Evolutionary conservation across 2,113 vertebrate genomes (phyloP).

Genomic region (Pachycephala philippinensis): DNA sequence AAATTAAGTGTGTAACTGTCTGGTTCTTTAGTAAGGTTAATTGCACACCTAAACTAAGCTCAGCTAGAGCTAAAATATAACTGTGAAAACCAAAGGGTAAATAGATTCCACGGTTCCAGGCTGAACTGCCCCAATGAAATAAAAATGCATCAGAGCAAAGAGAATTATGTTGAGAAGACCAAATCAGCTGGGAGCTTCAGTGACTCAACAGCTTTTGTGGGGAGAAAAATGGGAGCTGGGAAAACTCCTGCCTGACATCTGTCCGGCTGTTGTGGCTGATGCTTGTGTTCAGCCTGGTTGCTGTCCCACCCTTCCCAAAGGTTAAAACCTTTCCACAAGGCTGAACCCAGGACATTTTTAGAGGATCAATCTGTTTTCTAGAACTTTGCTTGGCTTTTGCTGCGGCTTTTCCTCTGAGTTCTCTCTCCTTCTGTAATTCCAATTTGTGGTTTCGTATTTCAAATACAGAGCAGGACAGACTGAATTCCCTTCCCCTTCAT

Average conservation of each 20-base stretch:
- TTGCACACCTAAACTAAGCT: not conserved
- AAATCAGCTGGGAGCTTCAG: not conserved
- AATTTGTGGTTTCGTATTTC: not conserved
- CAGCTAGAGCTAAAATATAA: not conserved
- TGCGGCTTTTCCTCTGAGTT: not conserved
- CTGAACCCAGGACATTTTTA: not conserved
- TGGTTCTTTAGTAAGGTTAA: not conserved
- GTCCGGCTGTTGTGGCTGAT: not conserved
- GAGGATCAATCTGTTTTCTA: not conserved
- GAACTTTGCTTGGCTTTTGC: not conserved
- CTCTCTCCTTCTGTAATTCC: not conserved
- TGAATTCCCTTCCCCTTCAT: not conserved
- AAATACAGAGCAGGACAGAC: not conserved
- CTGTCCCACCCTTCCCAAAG: not conserved
- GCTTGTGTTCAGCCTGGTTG: accelerated
- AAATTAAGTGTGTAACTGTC: not conserved
- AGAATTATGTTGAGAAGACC: not conserved
- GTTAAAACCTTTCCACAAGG: not conserved
- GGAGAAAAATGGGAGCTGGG: not conserved
- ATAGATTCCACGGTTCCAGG: not conserved
- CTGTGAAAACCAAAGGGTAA: not conserved
- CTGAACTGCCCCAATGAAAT: not conserved
- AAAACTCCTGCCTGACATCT: not conserved
- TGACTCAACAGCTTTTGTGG: not conserved
- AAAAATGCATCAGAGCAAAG: not conserved